These are phyloP conservation scores for Entelurus aequoreus DNA, from an alignment of 2,113 vertebrate genomes.

Conservation along the genomic window DNA sequence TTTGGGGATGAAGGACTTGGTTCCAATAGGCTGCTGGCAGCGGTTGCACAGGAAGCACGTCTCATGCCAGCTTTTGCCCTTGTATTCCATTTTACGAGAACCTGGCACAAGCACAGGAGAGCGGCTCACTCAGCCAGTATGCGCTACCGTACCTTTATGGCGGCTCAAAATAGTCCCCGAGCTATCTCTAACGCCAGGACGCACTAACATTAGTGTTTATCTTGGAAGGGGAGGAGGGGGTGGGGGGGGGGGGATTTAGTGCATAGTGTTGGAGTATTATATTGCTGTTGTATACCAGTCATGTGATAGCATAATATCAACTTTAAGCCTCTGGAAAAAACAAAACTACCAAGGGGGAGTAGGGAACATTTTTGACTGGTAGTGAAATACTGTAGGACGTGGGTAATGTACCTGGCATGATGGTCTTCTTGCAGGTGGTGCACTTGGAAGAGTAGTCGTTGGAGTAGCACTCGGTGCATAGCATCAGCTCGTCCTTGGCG, in stretches of 20 bases:
- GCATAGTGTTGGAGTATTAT: background rate
- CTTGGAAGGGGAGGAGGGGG: slow-evolving; percentile 10
- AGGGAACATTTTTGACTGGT: too few species aligned
- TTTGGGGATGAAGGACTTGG: slow-evolving; percentile 98
- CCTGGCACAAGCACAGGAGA: slow-evolving; percentile 68
- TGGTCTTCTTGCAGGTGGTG: slow-evolving; percentile 86
- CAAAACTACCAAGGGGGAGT: too few species aligned
- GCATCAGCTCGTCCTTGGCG: slow-evolving; percentile 87
- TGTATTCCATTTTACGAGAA: slow-evolving; percentile 97
- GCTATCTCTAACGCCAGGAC: background rate
- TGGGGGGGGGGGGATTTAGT: background rate
- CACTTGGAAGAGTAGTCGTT: slow-evolving; percentile 93
- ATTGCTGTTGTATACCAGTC: background rate
- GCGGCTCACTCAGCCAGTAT: slow-evolving; percentile 51
- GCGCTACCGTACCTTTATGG: slow-evolving; percentile 35
- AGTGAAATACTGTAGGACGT: background rate
- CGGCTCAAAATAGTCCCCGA: slow-evolving; percentile 25
- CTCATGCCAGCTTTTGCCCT: slow-evolving; percentile 97
- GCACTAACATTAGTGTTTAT: slow-evolving; percentile 2
- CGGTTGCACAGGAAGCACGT: slow-evolving; percentile 92
- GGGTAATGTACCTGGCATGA: slow-evolving; percentile 87
- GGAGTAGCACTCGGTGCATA: slow-evolving; percentile 93
- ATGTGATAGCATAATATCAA: background rate
- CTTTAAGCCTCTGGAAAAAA: too few species aligned
- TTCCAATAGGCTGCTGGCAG: slow-evolving; percentile 95